Conservation (phyloP, 2,797 vertebrate genomes). For the Rhadinocentrus ornatus region DNA sequence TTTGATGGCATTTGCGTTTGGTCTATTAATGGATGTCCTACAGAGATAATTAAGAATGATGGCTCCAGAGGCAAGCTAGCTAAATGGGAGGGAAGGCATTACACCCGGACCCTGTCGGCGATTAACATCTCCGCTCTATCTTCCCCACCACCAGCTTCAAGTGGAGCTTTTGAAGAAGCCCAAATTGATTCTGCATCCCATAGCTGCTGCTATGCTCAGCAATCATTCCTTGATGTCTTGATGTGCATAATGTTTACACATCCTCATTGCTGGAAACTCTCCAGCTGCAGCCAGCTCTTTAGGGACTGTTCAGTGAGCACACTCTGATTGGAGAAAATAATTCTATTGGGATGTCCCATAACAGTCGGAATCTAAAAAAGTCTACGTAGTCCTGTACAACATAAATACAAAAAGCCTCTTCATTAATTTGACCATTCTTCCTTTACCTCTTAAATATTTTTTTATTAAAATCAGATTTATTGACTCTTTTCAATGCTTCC, state of each 20-base stretch:
- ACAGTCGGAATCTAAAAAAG: not conserved
- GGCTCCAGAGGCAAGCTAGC: slow-evolving; percentile 69
- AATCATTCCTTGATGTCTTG: slow-evolving; percentile 64
- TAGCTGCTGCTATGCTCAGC: slow-evolving; percentile 31
- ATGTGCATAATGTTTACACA: slow-evolving; percentile 74
- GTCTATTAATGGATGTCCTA: slow-evolving; percentile 79
- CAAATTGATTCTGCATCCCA: slow-evolving; percentile 77
- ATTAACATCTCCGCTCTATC: slow-evolving; percentile 76
- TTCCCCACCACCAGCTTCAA: slow-evolving; percentile 72
- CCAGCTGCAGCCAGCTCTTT: slow-evolving; percentile 23
- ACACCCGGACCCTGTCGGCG: slow-evolving; percentile 76
- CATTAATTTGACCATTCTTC: not conserved
- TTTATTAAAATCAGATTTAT: not conserved
- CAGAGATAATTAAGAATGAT: slow-evolving; percentile 79
- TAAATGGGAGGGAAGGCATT: slow-evolving; percentile 75
- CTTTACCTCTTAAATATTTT: not conserved
- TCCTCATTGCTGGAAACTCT: slow-evolving; percentile 33
- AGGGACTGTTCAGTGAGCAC: slow-evolving; percentile 26
- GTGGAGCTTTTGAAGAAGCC: slow-evolving; percentile 80
- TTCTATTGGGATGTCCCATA: slow-evolving; percentile 2
- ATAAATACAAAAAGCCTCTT: too few relatives aligned
- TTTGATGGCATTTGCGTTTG: slow-evolving; percentile 79
- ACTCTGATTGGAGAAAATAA: slow-evolving; percentile 8
- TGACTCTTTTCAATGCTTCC: not conserved
- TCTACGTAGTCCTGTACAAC: not conserved